phyloP scores from a whole-genome alignment of 2,113 vertebrate species.

The Plotosus lineatus region DNA sequence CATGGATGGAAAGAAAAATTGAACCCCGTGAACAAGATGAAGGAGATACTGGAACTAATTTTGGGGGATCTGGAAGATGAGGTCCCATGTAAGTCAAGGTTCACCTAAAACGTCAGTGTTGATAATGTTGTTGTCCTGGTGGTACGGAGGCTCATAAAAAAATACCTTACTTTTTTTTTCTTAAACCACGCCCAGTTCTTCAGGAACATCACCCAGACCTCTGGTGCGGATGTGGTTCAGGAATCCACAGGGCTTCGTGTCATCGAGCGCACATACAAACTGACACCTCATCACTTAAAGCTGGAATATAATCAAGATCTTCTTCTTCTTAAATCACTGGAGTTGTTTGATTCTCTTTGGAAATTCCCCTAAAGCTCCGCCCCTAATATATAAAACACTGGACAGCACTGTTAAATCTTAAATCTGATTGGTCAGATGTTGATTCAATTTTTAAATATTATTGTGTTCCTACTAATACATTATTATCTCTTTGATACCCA shows the following conservation, averaged over 20 bases:
- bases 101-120: background rate
- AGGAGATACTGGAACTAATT: background rate
- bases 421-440: background rate
- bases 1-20: background rate
- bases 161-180: background rate
- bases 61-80: background rate
- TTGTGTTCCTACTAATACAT: no score
- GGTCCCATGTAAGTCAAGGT: background rate
- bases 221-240: background rate
- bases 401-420: background rate
- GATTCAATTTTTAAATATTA: background rate
- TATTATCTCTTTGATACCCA: background rate
- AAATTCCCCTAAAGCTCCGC: background rate
- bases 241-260: background rate
- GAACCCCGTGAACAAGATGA: background rate
- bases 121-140: background rate
- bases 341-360: background rate
- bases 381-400: background rate
- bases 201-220: background rate
- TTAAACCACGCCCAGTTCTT: background rate
- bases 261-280: background rate
- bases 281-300: background rate
- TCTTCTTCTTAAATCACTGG: no score
- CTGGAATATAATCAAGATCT: background rate
- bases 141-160: background rate